Evolutionary conservation across 1,140 invertebrate genomes (phyloP), one percentile per base, ranked within the genome.

Genomic region (Cyrtorhinus lividipennis): DNA sequence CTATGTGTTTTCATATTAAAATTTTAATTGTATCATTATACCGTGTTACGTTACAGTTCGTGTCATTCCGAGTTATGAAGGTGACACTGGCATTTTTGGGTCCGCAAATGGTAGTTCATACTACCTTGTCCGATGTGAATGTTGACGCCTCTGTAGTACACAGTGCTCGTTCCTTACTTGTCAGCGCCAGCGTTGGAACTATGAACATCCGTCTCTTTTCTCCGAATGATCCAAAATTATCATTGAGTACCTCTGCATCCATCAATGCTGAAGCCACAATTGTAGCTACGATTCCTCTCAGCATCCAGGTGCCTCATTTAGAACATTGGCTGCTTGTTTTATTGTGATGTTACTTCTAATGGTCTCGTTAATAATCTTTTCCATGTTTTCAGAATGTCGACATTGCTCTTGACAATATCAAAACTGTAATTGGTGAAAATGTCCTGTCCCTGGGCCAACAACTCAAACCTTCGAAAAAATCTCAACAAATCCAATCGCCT

Each of bases 71-170:
- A 30, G 38, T 65, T 8, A 20, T 62, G 24, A 65, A 46, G 60
- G 26, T 65, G 1, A 65, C 64, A 2, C 38, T 26, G 24, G 64
- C 64, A 24, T 24, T 65, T 2, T 24, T 62, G 38, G 45, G 58
- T 24, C 27, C 53, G 24, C 20, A 27, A 38, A 59, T 22, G 15
- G 56, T 65, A 18, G 76, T 88, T 0, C 85, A 89, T 74, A 80
- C 83, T 15, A 85, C 83, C 25, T 83, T 87, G 1, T 82, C 82
- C 64, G 85, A 87, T 69, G 73, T 93, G 0, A 82, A 83, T 68
- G 75, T 91, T 26, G 89, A 92, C 74, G 86, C 88, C 0, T 85
- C 81, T 66, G 81, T 81, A 46, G 79, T 83, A 24, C 84, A 82
- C 66, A 85, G 81, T 71, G 83, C 86, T 15, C 79, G 83, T 12